phyloP scores from a whole-genome alignment of 2,113 vertebrate species.

The Lepisosteus osseus region DNA sequence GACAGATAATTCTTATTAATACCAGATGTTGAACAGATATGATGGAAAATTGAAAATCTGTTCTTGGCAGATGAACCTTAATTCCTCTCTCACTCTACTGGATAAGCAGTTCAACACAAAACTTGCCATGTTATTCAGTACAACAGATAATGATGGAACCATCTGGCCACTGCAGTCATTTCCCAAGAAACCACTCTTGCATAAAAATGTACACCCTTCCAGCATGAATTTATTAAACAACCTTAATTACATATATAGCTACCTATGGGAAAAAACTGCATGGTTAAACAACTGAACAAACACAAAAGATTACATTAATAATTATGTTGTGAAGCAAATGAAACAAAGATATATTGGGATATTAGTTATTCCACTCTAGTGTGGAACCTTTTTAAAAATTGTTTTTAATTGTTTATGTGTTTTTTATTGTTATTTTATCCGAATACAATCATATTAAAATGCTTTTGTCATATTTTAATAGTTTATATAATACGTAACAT shows the following conservation, averaged over 20 bases:
- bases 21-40: slow-evolving; percentile 3
- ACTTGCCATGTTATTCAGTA: background rate
- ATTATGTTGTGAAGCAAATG: background rate
- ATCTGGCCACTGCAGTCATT: background rate
- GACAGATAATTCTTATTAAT: background rate
- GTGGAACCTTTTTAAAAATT: no score
- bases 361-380: background rate
- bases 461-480: no score
- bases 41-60: slow-evolving; percentile 3
- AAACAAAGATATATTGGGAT: background rate
- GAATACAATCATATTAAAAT: no score
- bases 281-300: background rate
- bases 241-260: background rate
- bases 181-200: background rate
- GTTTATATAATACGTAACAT: no score
- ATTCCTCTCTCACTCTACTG: background rate
- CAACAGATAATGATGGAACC: background rate
- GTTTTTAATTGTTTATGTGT: no score
- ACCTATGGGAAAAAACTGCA: background rate
- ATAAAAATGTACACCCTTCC: background rate
- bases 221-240: slow-evolving; percentile 5
- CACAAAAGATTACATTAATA: background rate
- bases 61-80: background rate
- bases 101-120: background rate
- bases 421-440: no score